Evolutionary conservation across 2,888 invertebrate species (phyloP).

Genomic region (Papilio demoleus): DNA sequence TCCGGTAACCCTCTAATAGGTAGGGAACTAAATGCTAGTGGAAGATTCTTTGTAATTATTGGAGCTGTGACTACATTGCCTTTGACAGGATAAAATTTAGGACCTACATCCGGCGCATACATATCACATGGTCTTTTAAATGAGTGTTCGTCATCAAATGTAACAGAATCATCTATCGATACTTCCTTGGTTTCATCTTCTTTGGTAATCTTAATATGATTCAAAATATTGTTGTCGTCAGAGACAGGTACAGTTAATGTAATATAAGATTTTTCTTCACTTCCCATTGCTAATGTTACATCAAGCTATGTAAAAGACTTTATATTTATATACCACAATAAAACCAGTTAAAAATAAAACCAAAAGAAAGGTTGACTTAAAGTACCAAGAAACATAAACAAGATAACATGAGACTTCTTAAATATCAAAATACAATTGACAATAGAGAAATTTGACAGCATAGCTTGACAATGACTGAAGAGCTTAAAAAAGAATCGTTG

Average conservation of each 20-base stretch:
- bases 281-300: not conserved
- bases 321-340: no score
- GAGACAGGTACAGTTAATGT: not conserved
- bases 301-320: no score
- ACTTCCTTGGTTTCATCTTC: not conserved
- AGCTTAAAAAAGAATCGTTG: no score
- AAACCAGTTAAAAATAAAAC: no score
- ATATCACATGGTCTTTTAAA: constrained; percentile 44
- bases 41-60: constrained; percentile 61
- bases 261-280: constrained; percentile 5
- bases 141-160: constrained; percentile 2
- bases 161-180: not conserved
- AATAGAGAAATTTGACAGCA: no score
- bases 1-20: constrained; percentile 62
- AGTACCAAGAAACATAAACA: no score
- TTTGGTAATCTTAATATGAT: not conserved
- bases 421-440: no score
- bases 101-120: constrained; percentile 55
- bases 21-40: constrained; percentile 61
- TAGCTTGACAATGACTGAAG: no score
- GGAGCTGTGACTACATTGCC: constrained; percentile 60
- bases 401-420: no score
- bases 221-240: not conserved
- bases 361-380: no score
- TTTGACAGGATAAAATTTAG: constrained; percentile 59